Base-by-base conservation (phyloP, 30 jellyfish, hydroid and myxozoan genomes). In the Aurelia sp. region DNA sequence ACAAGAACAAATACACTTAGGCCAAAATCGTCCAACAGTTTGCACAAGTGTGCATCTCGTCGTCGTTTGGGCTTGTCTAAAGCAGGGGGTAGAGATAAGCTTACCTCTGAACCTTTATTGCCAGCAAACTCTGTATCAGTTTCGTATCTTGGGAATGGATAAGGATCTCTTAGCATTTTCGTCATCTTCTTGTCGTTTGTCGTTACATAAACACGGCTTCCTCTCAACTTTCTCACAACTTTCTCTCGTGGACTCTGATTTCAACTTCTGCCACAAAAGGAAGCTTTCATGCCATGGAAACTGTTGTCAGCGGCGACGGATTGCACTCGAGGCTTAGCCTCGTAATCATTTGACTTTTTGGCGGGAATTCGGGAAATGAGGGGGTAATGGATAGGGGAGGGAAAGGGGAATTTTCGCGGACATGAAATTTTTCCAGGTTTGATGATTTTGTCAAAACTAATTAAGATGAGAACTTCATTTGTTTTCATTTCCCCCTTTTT, bases 141-240 rank as follows among this genome's bases (percentile, higher is more conserved):
- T 51, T 92, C 98, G 47, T 75, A 86, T 88, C 77, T 81, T 67
- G 97, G 98, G 78, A 80, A 86, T 17, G 98, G 97, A 67, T 80
- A 92, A 8, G 98, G 98, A 70, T 92, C 97, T 30, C 98, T 82
- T 8, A 95, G 82, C 98, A 92, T 92, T 60, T 80, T 81, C 59
- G 31, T 18, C 31, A 3, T 61, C 17, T 8, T 47, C 58, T 48
- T 20, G 35, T 19, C 71, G 51, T 59, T 48, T 20, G 35, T 19
- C 71, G 51, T 59, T 55, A 3, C 0, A 33, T 20, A 8, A 20
- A 7, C 58, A 11, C n/a, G 3, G 17, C 5, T 27, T 27, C 33
- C 33, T 27, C 33, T 27, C 33, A 27, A 27, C 33, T 21, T 6
- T 10, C 19, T 52, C 52, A 0, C 27, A 73, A 73, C 50, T 20